Conservation (phyloP, 2,888 invertebrate genomes). For the Odontomyia ornata region DNA sequence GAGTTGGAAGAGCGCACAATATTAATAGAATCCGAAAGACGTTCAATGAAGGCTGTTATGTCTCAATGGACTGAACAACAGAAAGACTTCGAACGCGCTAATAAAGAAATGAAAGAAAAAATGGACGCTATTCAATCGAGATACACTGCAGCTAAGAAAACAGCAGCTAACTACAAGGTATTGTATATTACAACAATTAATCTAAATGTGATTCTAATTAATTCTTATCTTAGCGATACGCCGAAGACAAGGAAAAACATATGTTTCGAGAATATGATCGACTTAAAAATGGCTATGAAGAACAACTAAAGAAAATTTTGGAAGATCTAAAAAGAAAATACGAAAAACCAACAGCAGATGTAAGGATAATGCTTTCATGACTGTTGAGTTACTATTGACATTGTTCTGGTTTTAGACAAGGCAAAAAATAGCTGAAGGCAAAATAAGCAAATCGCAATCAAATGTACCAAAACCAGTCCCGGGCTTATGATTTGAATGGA, state of each 20-base stretch:
- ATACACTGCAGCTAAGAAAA: slow-evolving; percentile 72
- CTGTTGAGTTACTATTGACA: too few relatives aligned
- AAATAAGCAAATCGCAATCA: too few relatives aligned
- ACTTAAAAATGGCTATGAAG: slow-evolving; percentile 70
- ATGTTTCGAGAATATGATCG: slow-evolving; percentile 71
- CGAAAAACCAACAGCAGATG: background rate
- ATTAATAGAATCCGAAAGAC: slow-evolving; percentile 64
- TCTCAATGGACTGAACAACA: slow-evolving; percentile 64
- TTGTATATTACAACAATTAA: too few relatives aligned
- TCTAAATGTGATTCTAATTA: too few relatives aligned
- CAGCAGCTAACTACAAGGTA: slow-evolving; percentile 70
- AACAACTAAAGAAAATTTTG: slow-evolving; percentile 57
- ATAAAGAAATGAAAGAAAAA: slow-evolving; percentile 63
- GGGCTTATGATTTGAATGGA: too few relatives aligned
- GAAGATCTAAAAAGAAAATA: slow-evolving; percentile 55
- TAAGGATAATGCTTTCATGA: background rate
- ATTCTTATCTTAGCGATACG: slow-evolving; percentile 66
- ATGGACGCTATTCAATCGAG: slow-evolving; percentile 67
- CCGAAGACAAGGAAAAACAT: slow-evolving; percentile 72
- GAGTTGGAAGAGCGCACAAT: slow-evolving; percentile 59
- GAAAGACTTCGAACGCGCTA: slow-evolving; percentile 64
- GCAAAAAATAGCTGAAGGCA: too few relatives aligned
- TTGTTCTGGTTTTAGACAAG: too few relatives aligned
- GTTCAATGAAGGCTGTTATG: slow-evolving; percentile 65
- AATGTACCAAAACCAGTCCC: too few relatives aligned